phyloP scores from a whole-genome alignment of 2,888 invertebrate species.

The Dasysyrphus albostriatus region DNA sequence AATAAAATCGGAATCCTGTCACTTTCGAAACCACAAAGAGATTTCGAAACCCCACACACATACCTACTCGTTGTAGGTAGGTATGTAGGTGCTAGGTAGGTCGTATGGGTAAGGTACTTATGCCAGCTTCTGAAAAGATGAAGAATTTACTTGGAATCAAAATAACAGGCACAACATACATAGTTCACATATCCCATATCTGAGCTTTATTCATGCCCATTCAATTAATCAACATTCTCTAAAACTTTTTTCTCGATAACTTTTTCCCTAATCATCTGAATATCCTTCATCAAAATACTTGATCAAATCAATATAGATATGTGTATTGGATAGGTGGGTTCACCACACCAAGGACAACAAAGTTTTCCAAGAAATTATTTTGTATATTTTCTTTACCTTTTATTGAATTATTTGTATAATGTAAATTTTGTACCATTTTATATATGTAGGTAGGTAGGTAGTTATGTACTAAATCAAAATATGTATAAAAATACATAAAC shows the following conservation, averaged over 20 bases:
- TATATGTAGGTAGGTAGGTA: neutral
- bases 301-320: neutral
- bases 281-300: constrained; percentile 1
- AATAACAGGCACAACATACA: no score
- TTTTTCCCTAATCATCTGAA: neutral
- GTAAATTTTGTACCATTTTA: neutral
- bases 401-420: neutral
- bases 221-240: neutral
- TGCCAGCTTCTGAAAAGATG: no score
- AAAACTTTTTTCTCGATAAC: constrained; percentile 27
- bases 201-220: constrained; percentile 13
- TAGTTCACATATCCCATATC: neutral
- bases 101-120: no score
- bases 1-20: no score
- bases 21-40: no score
- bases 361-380: neutral
- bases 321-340: no score
- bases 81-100: no score
- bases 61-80: no score
- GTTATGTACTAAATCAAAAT: no score
- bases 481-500: no score
- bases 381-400: neutral
- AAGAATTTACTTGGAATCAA: no score
- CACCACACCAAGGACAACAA: neutral
- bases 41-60: no score